Conservation (phyloP, 2,797 vertebrate species). For the Nothura maculosa region DNA sequence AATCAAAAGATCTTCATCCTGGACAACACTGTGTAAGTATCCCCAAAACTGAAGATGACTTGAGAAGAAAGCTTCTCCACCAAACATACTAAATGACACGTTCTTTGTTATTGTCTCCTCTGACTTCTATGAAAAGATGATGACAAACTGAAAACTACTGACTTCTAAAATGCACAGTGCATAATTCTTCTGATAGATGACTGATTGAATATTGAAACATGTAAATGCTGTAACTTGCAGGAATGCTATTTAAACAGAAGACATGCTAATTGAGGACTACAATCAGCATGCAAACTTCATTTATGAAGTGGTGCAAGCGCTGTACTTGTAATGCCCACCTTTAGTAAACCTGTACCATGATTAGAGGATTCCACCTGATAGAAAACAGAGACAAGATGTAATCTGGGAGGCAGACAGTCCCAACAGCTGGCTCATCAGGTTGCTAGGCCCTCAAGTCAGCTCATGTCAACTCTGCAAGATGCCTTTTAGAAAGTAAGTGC, state of each 20-base stretch:
- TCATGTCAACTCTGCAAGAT: neutral
- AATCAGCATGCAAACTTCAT: neutral
- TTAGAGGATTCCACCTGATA: neutral
- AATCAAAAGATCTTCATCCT: neutral
- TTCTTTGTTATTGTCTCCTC: slow-evolving; percentile 2
- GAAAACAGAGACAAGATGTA: neutral
- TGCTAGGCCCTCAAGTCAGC: neutral
- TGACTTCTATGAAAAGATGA: slow-evolving; percentile 2
- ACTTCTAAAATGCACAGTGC: neutral
- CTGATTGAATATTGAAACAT: neutral
- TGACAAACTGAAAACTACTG: slow-evolving; percentile 9
- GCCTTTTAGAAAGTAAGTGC: neutral
- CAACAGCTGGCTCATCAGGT: neutral
- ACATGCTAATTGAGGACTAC: no score
- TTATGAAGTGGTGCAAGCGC: neutral
- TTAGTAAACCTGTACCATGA: neutral
- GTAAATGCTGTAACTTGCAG: neutral
- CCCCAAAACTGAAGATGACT: neutral
- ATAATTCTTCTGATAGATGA: neutral
- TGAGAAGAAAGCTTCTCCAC: neutral
- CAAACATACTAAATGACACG: neutral
- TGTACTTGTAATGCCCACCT: neutral
- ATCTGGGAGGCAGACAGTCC: neutral
- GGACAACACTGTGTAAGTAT: neutral
- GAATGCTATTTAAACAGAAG: neutral